Evolutionary conservation across 1,140 invertebrate genomes (phyloP).

Genomic region (Chironomus tepperi): DNA sequence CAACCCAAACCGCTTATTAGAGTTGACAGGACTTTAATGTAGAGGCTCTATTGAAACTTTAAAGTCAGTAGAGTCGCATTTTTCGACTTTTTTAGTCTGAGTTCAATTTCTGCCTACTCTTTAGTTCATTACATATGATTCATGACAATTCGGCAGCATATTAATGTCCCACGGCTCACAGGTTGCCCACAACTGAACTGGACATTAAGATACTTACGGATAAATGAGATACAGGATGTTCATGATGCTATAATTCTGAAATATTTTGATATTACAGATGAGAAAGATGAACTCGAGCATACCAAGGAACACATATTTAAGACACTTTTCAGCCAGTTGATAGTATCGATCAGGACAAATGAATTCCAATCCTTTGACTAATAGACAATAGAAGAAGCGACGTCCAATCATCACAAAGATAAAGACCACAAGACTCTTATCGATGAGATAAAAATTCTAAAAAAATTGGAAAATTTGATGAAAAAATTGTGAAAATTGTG

Average conservation of each 20-base stretch:
- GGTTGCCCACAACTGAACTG: background rate
- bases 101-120: too few relatives aligned
- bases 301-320: constrained; percentile 26
- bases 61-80: too few relatives aligned
- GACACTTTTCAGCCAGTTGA: constrained; percentile 33
- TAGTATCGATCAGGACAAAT: background rate
- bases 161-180: too few relatives aligned
- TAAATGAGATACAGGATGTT: constrained; percentile 76
- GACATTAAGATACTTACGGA: constrained; percentile 62
- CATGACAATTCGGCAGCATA: too few relatives aligned
- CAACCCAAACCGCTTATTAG: too few relatives aligned
- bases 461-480: constrained; percentile 40
- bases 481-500: background rate
- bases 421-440: constrained; percentile 74
- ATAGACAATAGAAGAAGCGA: constrained; percentile 59
- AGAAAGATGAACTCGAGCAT: constrained; percentile 37
- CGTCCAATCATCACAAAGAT: constrained; percentile 69
- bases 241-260: constrained; percentile 57
- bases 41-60: too few relatives aligned
- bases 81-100: too few relatives aligned
- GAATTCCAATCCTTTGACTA: constrained; percentile 27
- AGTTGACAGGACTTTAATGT: too few relatives aligned
- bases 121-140: too few relatives aligned
- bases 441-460: constrained; percentile 93
- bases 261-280: constrained; percentile 46